Conservation (phyloP, 1,140 invertebrate species). For the Thaumatotibia leucotreta region DNA sequence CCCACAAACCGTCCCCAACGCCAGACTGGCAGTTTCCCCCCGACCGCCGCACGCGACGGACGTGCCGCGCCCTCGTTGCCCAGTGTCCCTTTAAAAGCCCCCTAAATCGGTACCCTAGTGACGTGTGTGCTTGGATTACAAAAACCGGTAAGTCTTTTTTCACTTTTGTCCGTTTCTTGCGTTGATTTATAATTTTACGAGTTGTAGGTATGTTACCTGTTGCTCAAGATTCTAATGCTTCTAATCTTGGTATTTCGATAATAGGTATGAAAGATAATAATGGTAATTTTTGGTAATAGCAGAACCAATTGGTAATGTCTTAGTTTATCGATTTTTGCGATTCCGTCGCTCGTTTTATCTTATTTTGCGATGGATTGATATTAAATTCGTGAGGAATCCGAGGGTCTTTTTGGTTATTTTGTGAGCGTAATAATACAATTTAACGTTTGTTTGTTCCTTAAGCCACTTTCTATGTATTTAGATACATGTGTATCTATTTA, state of each 20-base stretch:
- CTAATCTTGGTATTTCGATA: background rate
- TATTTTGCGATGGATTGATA: background rate
- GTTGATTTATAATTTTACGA: no score
- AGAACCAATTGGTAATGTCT: background rate
- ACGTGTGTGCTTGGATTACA: background rate
- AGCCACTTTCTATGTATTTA: no score
- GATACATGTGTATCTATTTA: no score
- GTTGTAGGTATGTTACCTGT: background rate
- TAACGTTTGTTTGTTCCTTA: no score
- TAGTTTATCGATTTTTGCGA: background rate
- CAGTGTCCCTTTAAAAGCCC: background rate
- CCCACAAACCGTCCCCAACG: background rate
- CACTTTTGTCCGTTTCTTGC: background rate
- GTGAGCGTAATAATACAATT: no score
- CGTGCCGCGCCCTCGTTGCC: background rate
- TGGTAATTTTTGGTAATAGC: no score
- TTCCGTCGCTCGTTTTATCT: background rate
- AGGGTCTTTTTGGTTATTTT: no score
- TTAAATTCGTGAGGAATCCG: no score
- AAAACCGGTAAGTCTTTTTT: background rate
- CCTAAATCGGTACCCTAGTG: background rate
- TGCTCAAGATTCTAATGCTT: background rate
- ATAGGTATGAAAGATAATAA: background rate
- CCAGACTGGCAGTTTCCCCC: background rate
- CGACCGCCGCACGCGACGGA: background rate